Evolutionary conservation across 2,113 vertebrate species (phyloP), one percentile per base, ranked within the genome.

Genomic region (Antechinus flavipes): DNA sequence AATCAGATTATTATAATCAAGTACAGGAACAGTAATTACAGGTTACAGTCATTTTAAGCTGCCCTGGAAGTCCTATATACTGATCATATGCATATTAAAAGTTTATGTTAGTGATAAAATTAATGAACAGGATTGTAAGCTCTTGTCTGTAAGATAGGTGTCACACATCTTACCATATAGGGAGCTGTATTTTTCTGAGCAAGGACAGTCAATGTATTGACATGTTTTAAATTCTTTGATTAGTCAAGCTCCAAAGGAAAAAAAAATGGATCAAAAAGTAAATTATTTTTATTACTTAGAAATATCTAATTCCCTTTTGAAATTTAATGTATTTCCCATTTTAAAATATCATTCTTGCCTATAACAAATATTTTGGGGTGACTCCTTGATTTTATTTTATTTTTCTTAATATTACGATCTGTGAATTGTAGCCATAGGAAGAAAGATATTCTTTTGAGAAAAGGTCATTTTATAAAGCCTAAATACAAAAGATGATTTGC

Each of bases 1-100:
- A 99, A 99, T 99, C 99, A 99, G 99, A 99, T 99, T 99, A 99
- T 99, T 99, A 99, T 99, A 99, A 99, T 99, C 99, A 99, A 99
- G 99, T 99, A 99, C 99, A 99, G 99, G 99, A 99, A 99, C 98
- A 99, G 99, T 99, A 99, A 99, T 99, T 99, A 99, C 99, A 99
- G 99, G 99, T 99, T 99, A 99, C 99, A 99, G 99, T 99, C 99
- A 99, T 99, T 99, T 99, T 99, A 99, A 99, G 98, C 98, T 99
- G 99, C 99, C 99, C 99, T 99, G 99, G 98, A 99, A 99, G 99
- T 99, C 99, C 99, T 99, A 99, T 99, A 99, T 99, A 99, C 98
- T 98, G 99, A 99, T 99, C 98, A 99, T 99, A 99, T 98, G 99
- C 99, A 98, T 99, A 99, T 99, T 99, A 99, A 99, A 99, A 99